These are phyloP conservation scores for Babyrousa celebensis DNA, from an alignment of 2,797 vertebrate species.

Conservation along the genomic window DNA sequence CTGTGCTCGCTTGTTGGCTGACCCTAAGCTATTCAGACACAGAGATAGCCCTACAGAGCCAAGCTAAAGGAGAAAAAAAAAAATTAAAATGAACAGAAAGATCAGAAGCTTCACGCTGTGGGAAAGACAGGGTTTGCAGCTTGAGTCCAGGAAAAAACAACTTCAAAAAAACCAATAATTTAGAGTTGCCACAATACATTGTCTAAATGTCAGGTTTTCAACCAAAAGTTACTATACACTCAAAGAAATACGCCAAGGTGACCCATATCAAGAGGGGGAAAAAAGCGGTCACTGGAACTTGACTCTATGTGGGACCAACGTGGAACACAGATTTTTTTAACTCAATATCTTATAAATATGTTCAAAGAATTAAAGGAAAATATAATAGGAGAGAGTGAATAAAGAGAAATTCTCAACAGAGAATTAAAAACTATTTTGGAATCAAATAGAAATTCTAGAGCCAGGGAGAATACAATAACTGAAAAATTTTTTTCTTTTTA, in stretches of 20 bases:
- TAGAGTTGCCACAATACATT: background rate
- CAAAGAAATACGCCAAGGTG: background rate
- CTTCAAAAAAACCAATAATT: background rate
- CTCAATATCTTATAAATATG: background rate
- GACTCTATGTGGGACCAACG: background rate
- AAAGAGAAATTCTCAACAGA: background rate
- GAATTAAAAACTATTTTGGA: background rate
- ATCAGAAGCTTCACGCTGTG: background rate
- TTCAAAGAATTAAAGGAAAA: conserved; percentile 39
- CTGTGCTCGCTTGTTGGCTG: background rate
- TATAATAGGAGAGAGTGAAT: background rate
- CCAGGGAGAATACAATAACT: background rate
- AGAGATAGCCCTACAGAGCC: background rate
- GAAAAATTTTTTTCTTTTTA: background rate
- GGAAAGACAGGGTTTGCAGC: background rate
- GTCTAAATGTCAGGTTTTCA: background rate
- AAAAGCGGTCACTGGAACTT: background rate
- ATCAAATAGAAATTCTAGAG: background rate
- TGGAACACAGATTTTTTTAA: background rate
- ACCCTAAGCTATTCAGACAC: background rate
- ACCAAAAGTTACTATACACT: background rate
- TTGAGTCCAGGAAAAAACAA: background rate
- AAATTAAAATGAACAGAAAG: background rate
- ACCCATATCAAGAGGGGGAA: background rate
- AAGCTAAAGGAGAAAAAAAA: background rate